phyloP scores from a whole-genome alignment of 2,888 invertebrate species.

The Nomada goodeniana region DNA sequence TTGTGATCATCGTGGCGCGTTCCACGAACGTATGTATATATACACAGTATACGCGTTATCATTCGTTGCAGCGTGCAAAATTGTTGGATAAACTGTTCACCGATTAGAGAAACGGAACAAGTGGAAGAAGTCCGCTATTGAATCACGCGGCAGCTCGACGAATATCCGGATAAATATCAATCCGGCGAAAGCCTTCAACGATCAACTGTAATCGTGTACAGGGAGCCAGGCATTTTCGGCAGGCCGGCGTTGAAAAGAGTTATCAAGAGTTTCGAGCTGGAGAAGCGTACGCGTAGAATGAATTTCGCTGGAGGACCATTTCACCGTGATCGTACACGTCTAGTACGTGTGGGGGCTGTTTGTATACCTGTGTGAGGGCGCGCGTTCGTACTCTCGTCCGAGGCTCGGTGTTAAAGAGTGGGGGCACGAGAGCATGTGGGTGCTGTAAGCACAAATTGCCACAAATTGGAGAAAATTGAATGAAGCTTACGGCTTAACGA shows the following conservation, averaged over 20 bases:
- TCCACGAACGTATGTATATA: background rate
- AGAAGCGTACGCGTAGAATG: conserved; percentile 66
- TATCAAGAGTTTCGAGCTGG: conserved; percentile 60
- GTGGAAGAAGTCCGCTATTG: background rate
- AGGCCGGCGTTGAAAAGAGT: conserved; percentile 56
- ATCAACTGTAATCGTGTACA: conserved; percentile 38
- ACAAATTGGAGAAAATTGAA: conserved; percentile 84
- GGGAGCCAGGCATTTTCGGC: conserved; percentile 32
- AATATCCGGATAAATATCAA: conserved; percentile 29
- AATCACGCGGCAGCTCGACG: background rate
- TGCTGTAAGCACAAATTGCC: conserved; percentile 83
- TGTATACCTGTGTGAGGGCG: conserved; percentile 8
- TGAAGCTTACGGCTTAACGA: conserved; percentile 83
- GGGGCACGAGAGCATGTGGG: conserved; percentile 73
- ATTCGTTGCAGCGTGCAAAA: background rate
- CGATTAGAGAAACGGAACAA: background rate
- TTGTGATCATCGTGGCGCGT: background rate
- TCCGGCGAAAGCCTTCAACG: conserved; percentile 31
- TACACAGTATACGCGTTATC: no score
- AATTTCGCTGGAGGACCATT: conserved; percentile 66
- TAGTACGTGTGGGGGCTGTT: background rate
- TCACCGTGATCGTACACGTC: conserved; percentile 38
- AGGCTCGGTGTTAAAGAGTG: conserved; percentile 56
- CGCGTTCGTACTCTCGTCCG: conserved; percentile 55
- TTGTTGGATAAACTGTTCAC: background rate